phyloP scores from a whole-genome alignment of 2,797 vertebrate genomes.

The Bovichtus variegatus region DNA sequence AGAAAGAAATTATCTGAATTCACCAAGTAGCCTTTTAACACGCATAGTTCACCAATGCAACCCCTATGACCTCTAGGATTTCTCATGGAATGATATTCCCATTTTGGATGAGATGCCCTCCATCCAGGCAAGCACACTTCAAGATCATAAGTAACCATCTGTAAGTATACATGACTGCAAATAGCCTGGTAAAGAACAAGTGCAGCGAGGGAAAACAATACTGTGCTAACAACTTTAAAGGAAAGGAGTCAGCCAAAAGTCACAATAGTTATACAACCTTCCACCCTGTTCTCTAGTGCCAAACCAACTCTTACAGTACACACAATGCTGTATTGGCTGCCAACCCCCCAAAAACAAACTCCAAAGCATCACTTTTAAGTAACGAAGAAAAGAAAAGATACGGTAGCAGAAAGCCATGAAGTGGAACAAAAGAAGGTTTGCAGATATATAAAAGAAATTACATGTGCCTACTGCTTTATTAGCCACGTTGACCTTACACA shows the following conservation, averaged over 20 bases:
- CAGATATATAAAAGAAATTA: slow-evolving; percentile 28
- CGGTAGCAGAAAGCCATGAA: slow-evolving; percentile 11
- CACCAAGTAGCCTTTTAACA: background rate
- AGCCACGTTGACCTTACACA: slow-evolving; percentile 44
- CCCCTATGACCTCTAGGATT: background rate
- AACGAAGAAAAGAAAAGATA: slow-evolving; percentile 35
- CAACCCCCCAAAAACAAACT: slow-evolving; percentile 41
- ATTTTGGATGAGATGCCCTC: slow-evolving; percentile 31
- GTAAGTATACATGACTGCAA: slow-evolving; percentile 17
- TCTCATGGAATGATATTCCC: slow-evolving; percentile 21
- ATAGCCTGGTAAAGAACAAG: slow-evolving; percentile 47
- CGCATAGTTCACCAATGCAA: background rate
- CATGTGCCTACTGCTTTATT: slow-evolving; percentile 35
- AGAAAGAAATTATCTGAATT: too few species aligned
- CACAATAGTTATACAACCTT: slow-evolving; percentile 48
- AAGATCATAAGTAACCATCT: slow-evolving; percentile 40
- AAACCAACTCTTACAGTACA: slow-evolving; percentile 39
- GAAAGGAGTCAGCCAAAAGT: slow-evolving; percentile 53
- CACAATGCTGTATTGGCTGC: slow-evolving; percentile 36
- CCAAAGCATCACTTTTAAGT: slow-evolving; percentile 40
- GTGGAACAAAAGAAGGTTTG: slow-evolving; percentile 45
- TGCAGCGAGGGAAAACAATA: slow-evolving; percentile 33
- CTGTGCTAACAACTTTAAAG: slow-evolving; percentile 31
- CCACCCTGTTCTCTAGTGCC: slow-evolving; percentile 46
- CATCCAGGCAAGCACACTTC: slow-evolving; percentile 18